Conservation (phyloP, 2,113 vertebrate genomes). For the Pseudonaja textilis region DNA sequence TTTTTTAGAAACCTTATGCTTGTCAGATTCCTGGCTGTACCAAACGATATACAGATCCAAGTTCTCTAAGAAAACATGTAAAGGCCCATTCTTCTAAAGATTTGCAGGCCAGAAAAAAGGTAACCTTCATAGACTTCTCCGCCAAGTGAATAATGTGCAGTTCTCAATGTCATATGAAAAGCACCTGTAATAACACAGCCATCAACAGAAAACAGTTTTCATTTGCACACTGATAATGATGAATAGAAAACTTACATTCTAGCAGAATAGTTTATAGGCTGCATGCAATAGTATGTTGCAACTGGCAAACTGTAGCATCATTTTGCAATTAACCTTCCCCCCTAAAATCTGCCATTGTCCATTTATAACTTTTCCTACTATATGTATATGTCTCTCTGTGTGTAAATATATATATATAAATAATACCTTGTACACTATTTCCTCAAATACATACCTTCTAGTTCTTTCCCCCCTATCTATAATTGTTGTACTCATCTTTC, state of each 20-base stretch:
- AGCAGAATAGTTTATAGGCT: neutral
- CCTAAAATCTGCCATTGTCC: neutral
- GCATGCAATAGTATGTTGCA: neutral
- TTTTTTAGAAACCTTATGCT: conserved; percentile 90
- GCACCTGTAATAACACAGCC: neutral
- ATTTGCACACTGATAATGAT: neutral
- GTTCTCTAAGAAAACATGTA: conserved; percentile 94
- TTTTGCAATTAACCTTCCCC: neutral
- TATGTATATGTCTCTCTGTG: neutral
- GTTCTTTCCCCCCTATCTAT: neutral
- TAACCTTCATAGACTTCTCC: conserved; percentile 58
- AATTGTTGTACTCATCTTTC: neutral
- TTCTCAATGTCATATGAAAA: neutral
- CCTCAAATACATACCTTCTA: neutral
- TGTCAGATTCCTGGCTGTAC: conserved; percentile 94
- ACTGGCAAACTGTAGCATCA: neutral
- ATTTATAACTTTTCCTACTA: neutral
- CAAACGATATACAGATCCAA: conserved; percentile 97
- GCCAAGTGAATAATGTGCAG: neutral
- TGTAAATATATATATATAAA: neutral
- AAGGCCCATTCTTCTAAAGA: conserved; percentile 94
- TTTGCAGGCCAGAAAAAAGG: conserved; percentile 91
- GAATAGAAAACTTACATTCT: neutral
- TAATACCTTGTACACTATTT: neutral
- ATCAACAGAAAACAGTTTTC: neutral